phyloP scores from a whole-genome alignment of 2,797 vertebrate species.

The Notamacropus eugenii region DNA sequence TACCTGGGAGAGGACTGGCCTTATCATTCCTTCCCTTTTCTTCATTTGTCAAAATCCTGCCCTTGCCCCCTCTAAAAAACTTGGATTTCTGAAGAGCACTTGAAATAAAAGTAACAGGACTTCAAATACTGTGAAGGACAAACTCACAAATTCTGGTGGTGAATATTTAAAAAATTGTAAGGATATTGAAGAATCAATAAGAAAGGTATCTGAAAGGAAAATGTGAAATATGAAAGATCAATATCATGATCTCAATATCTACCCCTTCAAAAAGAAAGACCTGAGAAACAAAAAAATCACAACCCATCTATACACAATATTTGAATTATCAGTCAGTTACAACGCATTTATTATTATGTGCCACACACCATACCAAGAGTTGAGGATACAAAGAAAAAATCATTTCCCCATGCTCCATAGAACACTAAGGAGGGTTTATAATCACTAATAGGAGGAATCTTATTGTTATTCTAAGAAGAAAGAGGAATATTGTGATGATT shows the following conservation, averaged over 20 bases:
- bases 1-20: neutral
- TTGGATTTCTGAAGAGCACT: neutral
- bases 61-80: neutral
- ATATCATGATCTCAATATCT: neutral
- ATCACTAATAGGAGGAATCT: no score
- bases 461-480: no score
- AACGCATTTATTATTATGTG: neutral
- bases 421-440: no score
- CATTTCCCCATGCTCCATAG: no score
- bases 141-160: constrained; percentile 57
- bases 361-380: neutral
- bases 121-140: constrained; percentile 29
- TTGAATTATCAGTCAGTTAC: neutral
- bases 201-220: neutral
- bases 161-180: neutral
- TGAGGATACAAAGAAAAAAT: no score
- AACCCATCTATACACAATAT: neutral
- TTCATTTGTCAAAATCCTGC: neutral
- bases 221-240: neutral
- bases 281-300: neutral
- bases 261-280: neutral
- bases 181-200: neutral
- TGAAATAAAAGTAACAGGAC: constrained; percentile 19
- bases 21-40: neutral
- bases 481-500: no score